Base-by-base conservation (phyloP, 1,140 invertebrate genomes). In the Homarus americanus region DNA sequence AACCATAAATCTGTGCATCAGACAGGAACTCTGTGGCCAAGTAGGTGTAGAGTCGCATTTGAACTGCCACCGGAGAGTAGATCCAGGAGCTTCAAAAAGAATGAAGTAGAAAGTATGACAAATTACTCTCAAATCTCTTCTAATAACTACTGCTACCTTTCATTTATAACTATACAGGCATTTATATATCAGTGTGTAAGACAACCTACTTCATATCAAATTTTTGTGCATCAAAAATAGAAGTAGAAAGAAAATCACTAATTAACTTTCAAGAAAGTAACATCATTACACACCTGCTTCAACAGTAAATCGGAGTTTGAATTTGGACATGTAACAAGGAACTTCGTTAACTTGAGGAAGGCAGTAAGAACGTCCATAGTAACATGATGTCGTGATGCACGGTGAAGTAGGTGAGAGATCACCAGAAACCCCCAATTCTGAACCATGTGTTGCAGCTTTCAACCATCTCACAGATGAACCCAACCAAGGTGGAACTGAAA, bases 371-470 rank as follows among this genome's bases (percentile, higher is more conserved):
- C 98, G 93, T 98, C 97, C 58, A 97, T 96, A 0, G 98, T 99
- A 3, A 99, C 96, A 95, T 99, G 98, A 93, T 99, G 97, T 92
- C 98, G 82, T 20, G 88, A 92, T 36, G 92, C 97, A 94, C 98
- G 96, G 94, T 99, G 98, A 90, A 99, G 95, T 96, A 99, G 97
- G 94, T 98, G 98, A 92, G 98, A 99, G 94, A 99, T 99, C 72
- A 99, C 98, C 92, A 99, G 96, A 95, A 99, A 99, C 69, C 99
- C 99, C 93, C 98, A 96, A 94, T 98, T 99, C 95, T 99, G 99
- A 94, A 99, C 97, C 97, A 99, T 98, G 94, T 99, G 99, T 97
- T 96, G 91, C 98, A 99, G 76, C 97, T 98, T 94, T 99, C 98
- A 85, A 99, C 97, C 93, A 99, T 95, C 93, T 99, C 98, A 95